Evolutionary conservation across 2,113 vertebrate genomes (phyloP).

Genomic region (Cichladusa arquata): DNA sequence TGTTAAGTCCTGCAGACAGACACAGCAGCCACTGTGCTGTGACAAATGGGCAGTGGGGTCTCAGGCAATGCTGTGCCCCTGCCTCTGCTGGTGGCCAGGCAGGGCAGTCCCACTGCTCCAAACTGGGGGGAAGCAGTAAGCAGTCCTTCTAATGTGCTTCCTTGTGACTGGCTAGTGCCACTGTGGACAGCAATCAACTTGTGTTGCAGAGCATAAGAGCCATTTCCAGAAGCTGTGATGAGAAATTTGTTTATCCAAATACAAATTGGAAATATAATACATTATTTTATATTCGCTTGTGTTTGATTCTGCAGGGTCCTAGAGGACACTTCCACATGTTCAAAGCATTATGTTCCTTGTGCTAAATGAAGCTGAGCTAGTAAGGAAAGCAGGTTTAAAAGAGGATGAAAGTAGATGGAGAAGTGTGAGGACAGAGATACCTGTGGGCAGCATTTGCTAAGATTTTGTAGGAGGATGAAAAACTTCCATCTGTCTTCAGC

Average conservation of each 20-base stretch:
- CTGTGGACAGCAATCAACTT: neutral
- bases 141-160: neutral
- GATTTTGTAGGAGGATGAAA: neutral
- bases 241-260: neutral
- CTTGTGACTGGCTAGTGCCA: neutral
- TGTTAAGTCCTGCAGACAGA: neutral
- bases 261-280: neutral
- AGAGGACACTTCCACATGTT: neutral
- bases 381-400: neutral
- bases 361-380: neutral
- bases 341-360: neutral
- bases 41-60: neutral
- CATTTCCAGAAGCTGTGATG: neutral
- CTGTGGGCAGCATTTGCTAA: neutral
- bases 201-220: fast-evolving
- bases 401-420: neutral
- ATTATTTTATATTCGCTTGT: neutral
- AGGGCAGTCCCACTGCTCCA: no score
- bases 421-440: neutral
- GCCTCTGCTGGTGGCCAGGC: neutral
- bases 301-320: neutral
- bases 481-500: neutral
- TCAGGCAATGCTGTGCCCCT: fast-evolving
- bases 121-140: neutral
- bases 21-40: neutral